These are phyloP conservation scores for Trididemnum clinides DNA, from an alignment of 23 tunicate species.

Conservation along the genomic window DNA sequence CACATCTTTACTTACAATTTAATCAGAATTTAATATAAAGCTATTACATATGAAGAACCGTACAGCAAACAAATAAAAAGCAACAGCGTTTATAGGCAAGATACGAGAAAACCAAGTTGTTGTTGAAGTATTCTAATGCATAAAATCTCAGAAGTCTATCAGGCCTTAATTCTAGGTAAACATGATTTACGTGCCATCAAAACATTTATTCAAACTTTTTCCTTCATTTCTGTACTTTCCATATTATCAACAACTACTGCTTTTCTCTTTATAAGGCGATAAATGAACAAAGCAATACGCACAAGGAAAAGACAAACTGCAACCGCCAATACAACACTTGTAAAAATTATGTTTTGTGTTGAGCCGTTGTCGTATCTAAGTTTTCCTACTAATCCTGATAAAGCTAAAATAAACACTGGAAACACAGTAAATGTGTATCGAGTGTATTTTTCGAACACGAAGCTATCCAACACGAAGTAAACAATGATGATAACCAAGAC, in stretches of 20 bases:
- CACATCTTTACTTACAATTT: too few relatives aligned
- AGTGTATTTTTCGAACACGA: slow-evolving; percentile 54
- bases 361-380: background rate
- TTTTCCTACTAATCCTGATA: slow-evolving; percentile 42
- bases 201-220: background rate
- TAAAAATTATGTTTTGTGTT: slow-evolving; percentile 28
- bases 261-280: background rate
- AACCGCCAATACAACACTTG: slow-evolving; percentile 29
- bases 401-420: slow-evolving; percentile 51
- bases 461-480: slow-evolving; percentile 73
- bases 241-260: background rate
- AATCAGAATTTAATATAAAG: too few relatives aligned
- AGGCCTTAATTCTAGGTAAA: too few relatives aligned
- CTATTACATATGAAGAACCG: too few relatives aligned
- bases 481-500: background rate
- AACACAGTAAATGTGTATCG: slow-evolving; percentile 72
- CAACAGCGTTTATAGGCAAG: too few relatives aligned
- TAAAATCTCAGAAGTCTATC: too few relatives aligned
- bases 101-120: too few relatives aligned
- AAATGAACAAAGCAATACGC: background rate
- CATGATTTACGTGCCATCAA: background rate
- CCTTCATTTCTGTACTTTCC: background rate
- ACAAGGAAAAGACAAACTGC: background rate
- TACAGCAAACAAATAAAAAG: too few relatives aligned
- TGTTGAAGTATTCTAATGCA: too few relatives aligned